Evolutionary conservation across 1,140 invertebrate species (phyloP).

Genomic region (Spodoptera litura): DNA sequence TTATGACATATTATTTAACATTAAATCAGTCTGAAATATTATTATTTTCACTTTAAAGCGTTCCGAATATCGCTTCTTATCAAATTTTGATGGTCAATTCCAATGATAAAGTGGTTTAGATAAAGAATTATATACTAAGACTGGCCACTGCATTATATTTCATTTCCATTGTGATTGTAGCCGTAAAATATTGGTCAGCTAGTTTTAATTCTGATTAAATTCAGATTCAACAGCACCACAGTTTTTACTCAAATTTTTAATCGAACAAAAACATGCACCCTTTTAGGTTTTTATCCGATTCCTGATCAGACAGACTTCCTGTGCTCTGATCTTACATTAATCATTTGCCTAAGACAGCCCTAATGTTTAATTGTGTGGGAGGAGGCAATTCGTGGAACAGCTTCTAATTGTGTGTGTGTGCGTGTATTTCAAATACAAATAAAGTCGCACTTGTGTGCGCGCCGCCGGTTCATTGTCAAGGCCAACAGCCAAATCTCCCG

Average conservation of each 20-base stretch:
- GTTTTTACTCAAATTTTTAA: neutral
- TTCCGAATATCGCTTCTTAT: too few species aligned
- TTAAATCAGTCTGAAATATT: neutral
- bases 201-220: neutral
- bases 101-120: too few species aligned
- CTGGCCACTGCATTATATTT: too few species aligned
- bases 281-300: constrained; percentile 18
- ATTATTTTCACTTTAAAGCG: too few species aligned
- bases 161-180: too few species aligned
- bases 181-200: neutral
- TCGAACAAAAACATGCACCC: neutral
- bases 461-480: constrained; percentile 85
- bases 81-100: too few species aligned
- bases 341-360: constrained; percentile 65
- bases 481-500: constrained; percentile 84
- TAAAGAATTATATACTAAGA: too few species aligned
- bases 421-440: constrained; percentile 61
- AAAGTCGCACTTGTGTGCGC: constrained; percentile 63
- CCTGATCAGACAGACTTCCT: constrained; percentile 34
- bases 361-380: constrained; percentile 76
- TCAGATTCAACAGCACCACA: neutral
- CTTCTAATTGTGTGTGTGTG: constrained; percentile 67
- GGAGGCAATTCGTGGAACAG: constrained; percentile 81
- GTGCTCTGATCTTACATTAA: constrained; percentile 27
- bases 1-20: neutral